Base-by-base conservation (phyloP, 2,888 invertebrate species). In the Luffia ferchaultella region DNA sequence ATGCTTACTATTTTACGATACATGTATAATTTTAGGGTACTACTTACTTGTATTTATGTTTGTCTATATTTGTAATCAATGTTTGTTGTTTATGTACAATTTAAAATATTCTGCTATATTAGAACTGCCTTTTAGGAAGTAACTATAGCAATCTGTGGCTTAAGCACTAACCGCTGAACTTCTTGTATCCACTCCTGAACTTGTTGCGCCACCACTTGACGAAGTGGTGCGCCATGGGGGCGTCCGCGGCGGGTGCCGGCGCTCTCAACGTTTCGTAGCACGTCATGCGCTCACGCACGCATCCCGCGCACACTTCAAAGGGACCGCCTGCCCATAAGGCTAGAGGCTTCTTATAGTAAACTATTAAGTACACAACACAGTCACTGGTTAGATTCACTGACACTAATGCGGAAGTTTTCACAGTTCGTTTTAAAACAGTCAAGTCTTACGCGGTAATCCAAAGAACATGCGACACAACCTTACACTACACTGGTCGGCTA, bases 201-300 rank as follows among this genome's bases (percentile, higher is more conserved):
- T 89, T 89, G 77, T 88, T 88, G 85, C 88, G 89, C 89, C 89
- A 89, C 90, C 90, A 90, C 86, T 89, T 89, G 78, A 89, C 88
- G 73, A 90, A 86, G 86, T 89, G 89, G 84, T 88, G 88, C 80
- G 89, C 89, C 89, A 89, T 89, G 85, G 86, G 87, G 85, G 79
- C 82, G 82, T 77, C 79, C 67, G 74, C 76, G 75, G 76, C 50
- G 73, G 82, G 75, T 80, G 83, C 83, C 82, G 83, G 73, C 76
- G 78, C 70, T 80, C 79, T 82, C 74, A 84, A 68, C 74, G 82
- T 79, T 77, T 84, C 85, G 84, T 85, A 85, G 82, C 84, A 84
- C 82, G 84, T 85, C 85, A 85, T 85, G 82, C 82, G 82, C 83
- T 83, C 82, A 83, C 83, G 83, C 82, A 82, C 78, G 75, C 82